A percentile compares a stretch with the other conserved stretches of the same genome.
Evolutionary conservation across 2,797 vertebrate genomes (phyloP).

Genomic region (Sebastes minor): DNA sequence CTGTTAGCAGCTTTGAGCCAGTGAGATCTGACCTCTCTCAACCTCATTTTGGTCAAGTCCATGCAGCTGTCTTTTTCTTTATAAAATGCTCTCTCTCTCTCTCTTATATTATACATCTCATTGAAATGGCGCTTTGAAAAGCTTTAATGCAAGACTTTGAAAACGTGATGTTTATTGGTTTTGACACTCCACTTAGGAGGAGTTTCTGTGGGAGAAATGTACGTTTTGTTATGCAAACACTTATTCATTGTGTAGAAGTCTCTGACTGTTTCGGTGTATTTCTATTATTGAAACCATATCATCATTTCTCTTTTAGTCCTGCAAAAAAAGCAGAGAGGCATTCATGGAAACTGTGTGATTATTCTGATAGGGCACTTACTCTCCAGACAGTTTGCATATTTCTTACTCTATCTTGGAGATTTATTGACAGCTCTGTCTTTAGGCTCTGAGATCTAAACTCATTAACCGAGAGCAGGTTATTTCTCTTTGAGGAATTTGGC

Average conservation of each 20-base stretch:
- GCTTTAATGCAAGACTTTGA: neutral
- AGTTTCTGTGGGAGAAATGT: neutral
- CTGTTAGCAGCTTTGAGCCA: neutral
- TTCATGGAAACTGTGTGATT: neutral
- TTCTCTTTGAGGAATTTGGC: conserved; percentile 43
- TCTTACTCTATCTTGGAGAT: conserved; percentile 1
- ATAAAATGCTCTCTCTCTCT: neutral
- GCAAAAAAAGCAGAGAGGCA: neutral
- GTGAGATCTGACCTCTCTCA: neutral
- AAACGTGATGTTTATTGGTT: neutral
- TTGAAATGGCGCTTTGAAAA: neutral
- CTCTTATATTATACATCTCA: neutral
- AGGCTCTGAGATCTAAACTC: conserved; percentile 15
- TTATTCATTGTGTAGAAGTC: neutral
- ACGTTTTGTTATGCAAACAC: neutral
- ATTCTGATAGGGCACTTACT: neutral
- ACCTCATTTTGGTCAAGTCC: neutral
- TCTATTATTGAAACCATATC: neutral
- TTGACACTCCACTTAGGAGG: neutral
- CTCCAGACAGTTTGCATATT: conserved; percentile 9
- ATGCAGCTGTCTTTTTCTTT: neutral
- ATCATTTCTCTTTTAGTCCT: neutral
- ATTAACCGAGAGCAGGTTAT: conserved; percentile 22
- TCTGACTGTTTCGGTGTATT: neutral
- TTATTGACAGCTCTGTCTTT: conserved; percentile 31